Evolutionary conservation across 2,888 invertebrate species (phyloP), one percentile per base, ranked within the genome.

Genomic region (Meta bourneti): DNA sequence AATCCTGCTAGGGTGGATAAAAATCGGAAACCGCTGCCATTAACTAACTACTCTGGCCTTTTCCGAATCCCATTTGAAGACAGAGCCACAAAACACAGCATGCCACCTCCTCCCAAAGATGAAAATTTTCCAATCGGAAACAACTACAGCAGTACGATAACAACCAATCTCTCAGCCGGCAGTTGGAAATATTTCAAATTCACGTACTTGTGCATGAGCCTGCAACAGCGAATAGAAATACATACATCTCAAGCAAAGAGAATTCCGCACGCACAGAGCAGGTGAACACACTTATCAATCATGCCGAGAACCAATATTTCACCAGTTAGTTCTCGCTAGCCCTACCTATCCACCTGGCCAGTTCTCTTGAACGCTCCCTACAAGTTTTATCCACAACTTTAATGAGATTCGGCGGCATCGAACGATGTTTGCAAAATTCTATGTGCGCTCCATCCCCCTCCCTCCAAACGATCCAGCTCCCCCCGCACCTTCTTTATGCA

Each of bases 261-360:
- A 82, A 89, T 70, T 69, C 48, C 71, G 82, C 82, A 82, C 82
- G 82, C 82, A 83, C 78, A 8, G 69, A 61, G 70, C 71, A 71
- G 54, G 72, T 71, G 78, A 90, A 70, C 89, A 84, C 54, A 90
- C 84, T 83, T 90, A 90, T 90, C 89, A 90, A 90, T 90, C 89
- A 90, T 90, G 78, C 83, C 75, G 72, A 71, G 84, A 90, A 90
- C 89, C 89, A 90, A 90, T 90, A 90, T 90, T 90, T 90, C 89
- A 90, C 89, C 89, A 90, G 89, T 90, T 90, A 89, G 89, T 81
- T 80, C 88, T 82, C 74, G 75, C 88, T 75, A 49, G 77, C 77
- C 70, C 74, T 72, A 89, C 75, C 52, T 83, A 52, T 77, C 83
- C 89, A 90, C 89, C 89, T 90, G 89, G 83, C 54, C 75, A 54